Base-by-base conservation (phyloP, 30 jellyfish, hydroid and myxozoan genomes). In the Turritopsis dohrnii region DNA sequence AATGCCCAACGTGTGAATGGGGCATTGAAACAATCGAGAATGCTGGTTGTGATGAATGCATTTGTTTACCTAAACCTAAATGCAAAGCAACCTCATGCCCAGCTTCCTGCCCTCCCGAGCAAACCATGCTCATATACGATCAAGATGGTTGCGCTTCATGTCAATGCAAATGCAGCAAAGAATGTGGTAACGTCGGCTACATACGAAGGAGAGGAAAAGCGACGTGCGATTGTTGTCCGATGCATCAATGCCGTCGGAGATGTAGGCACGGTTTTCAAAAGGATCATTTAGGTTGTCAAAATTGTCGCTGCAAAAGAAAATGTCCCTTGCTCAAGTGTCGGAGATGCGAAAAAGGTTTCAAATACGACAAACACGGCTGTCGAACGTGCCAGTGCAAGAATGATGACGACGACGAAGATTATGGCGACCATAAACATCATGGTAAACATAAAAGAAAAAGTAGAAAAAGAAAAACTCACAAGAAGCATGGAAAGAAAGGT, bases 21-120 rank as follows among this genome's bases (percentile, higher is more conserved):
- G 77, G 77, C 8, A 69, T 69, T 23, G 17, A 69, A 69, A 69
- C 77, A 69, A 27, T 69, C 19, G 77, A n/a, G 16, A 69, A 69
- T 27, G 16, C 30, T 23, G 77, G 77, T 69, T 69, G 77, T 19
- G 0, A 0, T n/a, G 77, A n/a, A n/a, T 69, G 77, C 30, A 19
- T n/a, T n/a, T 69, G 77, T 69, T 9, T 69, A 69, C 31, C 28
- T n/a, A 19, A 27, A 27, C 30, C 77, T 69, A 41, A 41, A 41
- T 41, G 60, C 60, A 41, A 41, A 41, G 9, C 60, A 3, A 13
- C 13, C 13, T 41, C 60, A 41, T 41, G 60, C 60, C 60, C 60
- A 3, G 60, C 9, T 3, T 5, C 5, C 13, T 41, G 60, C 13
- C 60, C 60, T 41, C 60, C 60, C 60, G 60, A 41, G 60, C 5